phyloP scores from a whole-genome alignment of 1,140 invertebrate genomes.

The Drosophila tropicalis region DNA sequence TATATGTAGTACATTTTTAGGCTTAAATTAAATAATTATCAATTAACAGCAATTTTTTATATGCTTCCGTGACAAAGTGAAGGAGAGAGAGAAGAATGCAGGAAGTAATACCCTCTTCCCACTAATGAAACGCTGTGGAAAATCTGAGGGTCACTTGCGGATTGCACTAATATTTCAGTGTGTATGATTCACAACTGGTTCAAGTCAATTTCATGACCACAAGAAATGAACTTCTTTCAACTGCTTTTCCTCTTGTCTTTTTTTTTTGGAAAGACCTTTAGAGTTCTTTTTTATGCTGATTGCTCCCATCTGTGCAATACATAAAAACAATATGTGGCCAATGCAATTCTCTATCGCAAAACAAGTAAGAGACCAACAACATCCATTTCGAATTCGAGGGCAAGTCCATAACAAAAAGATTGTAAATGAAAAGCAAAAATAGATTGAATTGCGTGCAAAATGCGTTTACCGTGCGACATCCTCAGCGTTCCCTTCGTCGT shows the following conservation, averaged over 20 bases:
- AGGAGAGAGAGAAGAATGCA: background rate
- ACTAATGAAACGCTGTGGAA: background rate
- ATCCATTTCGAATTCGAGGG: conserved; percentile 12
- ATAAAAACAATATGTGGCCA: conserved; percentile 61
- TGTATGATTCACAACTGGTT: background rate
- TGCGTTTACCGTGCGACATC: conserved; percentile 64
- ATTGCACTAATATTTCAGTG: no score
- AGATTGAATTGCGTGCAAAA: conserved; percentile 80
- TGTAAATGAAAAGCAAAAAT: conserved; percentile 68
- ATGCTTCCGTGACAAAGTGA: background rate
- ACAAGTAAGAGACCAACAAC: background rate
- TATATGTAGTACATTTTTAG: background rate
- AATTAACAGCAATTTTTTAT: conserved; percentile 1
- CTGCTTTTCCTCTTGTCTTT: background rate
- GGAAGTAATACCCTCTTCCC: no score
- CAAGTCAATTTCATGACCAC: background rate
- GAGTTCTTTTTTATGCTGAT: background rate
- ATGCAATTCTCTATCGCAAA: conserved; percentile 11
- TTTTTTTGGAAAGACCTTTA: background rate
- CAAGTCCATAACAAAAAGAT: conserved; percentile 69
- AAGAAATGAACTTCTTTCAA: conserved; percentile 2
- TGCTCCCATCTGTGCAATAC: conserved; percentile 14
- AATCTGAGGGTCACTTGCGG: background rate
- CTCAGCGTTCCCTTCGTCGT: conserved; percentile 12
- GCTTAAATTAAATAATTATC: conserved; percentile 6